A percentile compares a stretch with the other conserved stretches of the same genome.
phyloP scores from a whole-genome alignment of 2,888 invertebrate genomes.

The Cantharis lateralis region DNA sequence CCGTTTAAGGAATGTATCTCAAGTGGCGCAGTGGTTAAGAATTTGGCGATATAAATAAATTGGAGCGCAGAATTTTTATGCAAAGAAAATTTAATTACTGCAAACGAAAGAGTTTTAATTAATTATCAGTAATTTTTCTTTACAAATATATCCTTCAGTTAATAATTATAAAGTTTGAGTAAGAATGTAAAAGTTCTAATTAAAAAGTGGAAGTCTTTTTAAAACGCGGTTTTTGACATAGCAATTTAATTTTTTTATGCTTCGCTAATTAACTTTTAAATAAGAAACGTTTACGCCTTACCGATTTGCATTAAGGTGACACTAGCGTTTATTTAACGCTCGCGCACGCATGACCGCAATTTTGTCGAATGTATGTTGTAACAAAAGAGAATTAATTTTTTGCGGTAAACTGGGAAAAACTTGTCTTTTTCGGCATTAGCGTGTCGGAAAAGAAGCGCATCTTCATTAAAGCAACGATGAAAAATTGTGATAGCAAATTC shows the following conservation, averaged over 20 bases:
- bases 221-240: neutral
- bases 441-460: neutral
- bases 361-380: neutral
- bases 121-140: neutral
- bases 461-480: constrained; percentile 16
- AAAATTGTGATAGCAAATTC: constrained; percentile 24
- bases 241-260: neutral
- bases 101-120: neutral
- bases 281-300: neutral
- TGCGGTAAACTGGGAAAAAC: neutral
- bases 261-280: neutral
- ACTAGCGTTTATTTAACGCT: neutral
- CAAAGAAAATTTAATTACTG: neutral
- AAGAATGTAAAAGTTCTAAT: neutral
- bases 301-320: neutral
- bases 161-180: neutral
- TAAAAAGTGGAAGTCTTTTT: neutral
- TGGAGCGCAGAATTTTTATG: neutral
- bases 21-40: neutral
- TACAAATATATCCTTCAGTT: neutral
- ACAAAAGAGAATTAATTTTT: neutral
- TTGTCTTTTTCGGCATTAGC: neutral
- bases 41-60: neutral
- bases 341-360: neutral
- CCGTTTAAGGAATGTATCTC: too few species aligned